Evolutionary conservation across 2,113 vertebrate species (phyloP).

Genomic region (Scomber colias): DNA sequence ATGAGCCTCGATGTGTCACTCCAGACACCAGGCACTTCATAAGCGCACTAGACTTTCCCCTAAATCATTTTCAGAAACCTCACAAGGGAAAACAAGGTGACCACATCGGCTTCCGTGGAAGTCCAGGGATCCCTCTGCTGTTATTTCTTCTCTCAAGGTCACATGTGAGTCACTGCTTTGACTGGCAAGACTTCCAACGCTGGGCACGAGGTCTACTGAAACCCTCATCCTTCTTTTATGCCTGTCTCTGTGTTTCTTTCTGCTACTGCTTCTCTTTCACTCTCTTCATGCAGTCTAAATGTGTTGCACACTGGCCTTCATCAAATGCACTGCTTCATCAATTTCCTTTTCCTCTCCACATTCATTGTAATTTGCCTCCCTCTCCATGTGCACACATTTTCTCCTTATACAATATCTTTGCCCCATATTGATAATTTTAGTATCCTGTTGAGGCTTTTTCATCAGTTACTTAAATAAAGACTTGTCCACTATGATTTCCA

Average conservation of each 20-base stretch:
- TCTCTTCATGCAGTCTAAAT: slow-evolving; percentile 10
- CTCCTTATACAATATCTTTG: slow-evolving; percentile 10
- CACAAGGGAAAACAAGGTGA: slow-evolving; percentile 78
- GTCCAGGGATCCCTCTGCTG: slow-evolving; percentile 78
- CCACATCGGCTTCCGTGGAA: slow-evolving; percentile 78
- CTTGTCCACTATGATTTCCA: slow-evolving; percentile 71
- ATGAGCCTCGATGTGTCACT: slow-evolving; percentile 60
- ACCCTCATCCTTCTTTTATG: slow-evolving; percentile 44
- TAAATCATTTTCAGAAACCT: slow-evolving; percentile 79
- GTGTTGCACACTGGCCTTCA: slow-evolving; percentile 3
- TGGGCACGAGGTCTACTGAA: slow-evolving; percentile 51
- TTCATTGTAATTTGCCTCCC: neutral
- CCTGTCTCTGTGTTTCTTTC: slow-evolving; percentile 20
- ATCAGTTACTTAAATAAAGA: slow-evolving; percentile 72
- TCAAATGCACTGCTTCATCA: neutral
- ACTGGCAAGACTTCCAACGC: slow-evolving; percentile 70
- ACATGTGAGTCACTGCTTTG: slow-evolving; percentile 79
- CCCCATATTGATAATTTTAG: slow-evolving; percentile 54
- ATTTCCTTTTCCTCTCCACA: neutral
- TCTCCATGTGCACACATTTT: slow-evolving; percentile 7
- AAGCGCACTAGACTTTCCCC: slow-evolving; percentile 72
- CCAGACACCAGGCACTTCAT: slow-evolving; percentile 50
- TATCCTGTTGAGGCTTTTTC: slow-evolving; percentile 59
- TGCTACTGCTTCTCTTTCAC: slow-evolving; percentile 34
- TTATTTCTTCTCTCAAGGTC: slow-evolving; percentile 79